Conservation (phyloP, 2,113 vertebrate species). For the Microcebus jonahi region DNA sequence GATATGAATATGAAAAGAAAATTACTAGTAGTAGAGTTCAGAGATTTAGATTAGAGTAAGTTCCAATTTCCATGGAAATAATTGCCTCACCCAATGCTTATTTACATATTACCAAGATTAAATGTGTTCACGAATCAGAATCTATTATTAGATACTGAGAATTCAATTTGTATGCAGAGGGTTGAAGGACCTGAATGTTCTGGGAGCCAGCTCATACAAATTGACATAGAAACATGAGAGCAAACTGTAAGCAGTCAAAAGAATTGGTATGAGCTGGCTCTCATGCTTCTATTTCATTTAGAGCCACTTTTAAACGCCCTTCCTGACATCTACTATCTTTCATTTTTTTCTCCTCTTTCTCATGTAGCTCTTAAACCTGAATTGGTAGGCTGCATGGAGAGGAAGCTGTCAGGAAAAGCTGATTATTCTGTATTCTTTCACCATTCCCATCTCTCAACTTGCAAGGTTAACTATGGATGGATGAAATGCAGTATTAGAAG, state of each 20-base stretch:
- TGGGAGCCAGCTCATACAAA: background rate
- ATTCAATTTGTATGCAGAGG: background rate
- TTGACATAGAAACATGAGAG: background rate
- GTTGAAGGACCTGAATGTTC: background rate
- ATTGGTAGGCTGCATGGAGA: background rate
- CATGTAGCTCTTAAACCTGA: background rate
- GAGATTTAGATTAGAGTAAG: background rate
- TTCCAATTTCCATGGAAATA: conserved; percentile 24
- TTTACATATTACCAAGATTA: background rate
- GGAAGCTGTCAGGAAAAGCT: background rate
- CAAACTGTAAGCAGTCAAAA: no score
- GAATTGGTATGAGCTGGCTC: background rate
- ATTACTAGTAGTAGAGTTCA: background rate
- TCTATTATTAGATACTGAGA: background rate
- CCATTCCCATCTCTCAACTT: background rate
- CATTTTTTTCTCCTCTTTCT: background rate
- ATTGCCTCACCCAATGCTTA: background rate
- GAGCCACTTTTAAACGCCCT: background rate
- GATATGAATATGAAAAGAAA: background rate
- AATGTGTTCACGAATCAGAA: background rate
- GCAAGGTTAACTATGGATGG: background rate
- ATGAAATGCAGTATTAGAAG: background rate
- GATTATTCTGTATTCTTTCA: background rate
- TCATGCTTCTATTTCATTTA: background rate
- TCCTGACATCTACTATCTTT: background rate